phyloP scores from a whole-genome alignment of 2,797 vertebrate genomes.

The Acipenser oxyrinchus region DNA sequence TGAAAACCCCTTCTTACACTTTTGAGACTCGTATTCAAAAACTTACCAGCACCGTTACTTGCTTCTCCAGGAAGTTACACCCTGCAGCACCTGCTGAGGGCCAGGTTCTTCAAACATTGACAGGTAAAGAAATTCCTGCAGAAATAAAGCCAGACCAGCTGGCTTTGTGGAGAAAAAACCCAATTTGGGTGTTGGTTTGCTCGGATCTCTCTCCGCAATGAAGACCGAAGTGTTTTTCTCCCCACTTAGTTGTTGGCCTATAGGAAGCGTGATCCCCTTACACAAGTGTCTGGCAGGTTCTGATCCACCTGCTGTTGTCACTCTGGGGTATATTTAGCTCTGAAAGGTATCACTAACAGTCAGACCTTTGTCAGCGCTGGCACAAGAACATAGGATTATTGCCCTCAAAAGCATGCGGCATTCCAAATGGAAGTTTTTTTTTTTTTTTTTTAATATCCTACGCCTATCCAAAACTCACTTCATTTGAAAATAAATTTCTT shows the following conservation, averaged over 20 bases:
- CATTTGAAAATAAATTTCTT: constrained; percentile 43
- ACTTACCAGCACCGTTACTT: constrained; percentile 84
- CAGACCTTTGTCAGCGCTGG: constrained; percentile 75
- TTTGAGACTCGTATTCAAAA: constrained; percentile 37
- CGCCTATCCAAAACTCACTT: constrained; percentile 42
- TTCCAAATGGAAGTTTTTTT: constrained; percentile 48
- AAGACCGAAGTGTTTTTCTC: constrained; percentile 70
- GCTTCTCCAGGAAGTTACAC: constrained; percentile 92
- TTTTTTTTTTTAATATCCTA: constrained; percentile 9
- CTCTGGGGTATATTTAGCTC: constrained; percentile 90
- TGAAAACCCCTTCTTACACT: too few species aligned
- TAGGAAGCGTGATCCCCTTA: constrained; percentile 62
- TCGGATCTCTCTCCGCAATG: constrained; percentile 74
- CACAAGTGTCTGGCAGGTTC: constrained; percentile 73
- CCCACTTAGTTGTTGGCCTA: constrained; percentile 59
- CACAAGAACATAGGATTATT: constrained; percentile 50
- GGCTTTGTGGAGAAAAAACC: constrained; percentile 95
- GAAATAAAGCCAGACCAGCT: constrained; percentile 99
- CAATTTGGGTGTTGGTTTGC: constrained; percentile 79
- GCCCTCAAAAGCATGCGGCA: constrained; percentile 43
- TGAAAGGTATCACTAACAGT: constrained; percentile 76
- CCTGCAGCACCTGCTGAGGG: constrained; percentile 91
- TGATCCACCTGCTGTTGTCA: constrained; percentile 82
- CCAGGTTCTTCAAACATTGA: constrained; percentile 63
- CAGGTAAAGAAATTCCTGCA: constrained; percentile 78